Conservation (phyloP, 2,888 invertebrate genomes). For the Dicycla oo region DNA sequence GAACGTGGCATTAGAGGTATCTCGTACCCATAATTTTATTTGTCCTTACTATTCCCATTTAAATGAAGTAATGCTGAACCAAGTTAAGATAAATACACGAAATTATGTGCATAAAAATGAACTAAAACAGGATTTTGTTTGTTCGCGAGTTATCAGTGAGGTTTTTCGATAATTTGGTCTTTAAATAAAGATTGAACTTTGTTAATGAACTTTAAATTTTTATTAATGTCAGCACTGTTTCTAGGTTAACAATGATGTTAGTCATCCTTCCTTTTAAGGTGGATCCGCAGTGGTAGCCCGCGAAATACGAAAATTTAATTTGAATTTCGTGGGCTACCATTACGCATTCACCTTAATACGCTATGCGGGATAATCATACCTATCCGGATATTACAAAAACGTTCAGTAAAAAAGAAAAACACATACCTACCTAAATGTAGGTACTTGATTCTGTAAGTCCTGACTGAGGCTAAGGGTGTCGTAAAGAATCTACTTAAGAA, state of each 20-base stretch:
- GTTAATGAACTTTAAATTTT: conserved; percentile 15
- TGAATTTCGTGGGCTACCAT: no score
- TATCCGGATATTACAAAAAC: neutral
- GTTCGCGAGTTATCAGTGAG: conserved; percentile 11
- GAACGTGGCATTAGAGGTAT: no score
- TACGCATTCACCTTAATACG: no score
- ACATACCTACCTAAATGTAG: neutral
- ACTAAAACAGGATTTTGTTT: conserved; percentile 15
- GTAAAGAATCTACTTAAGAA: neutral
- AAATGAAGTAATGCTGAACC: conserved; percentile 18
- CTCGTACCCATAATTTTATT: neutral
- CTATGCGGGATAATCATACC: neutral
- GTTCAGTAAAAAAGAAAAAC: neutral
- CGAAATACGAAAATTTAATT: no score
- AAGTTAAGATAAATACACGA: no score
- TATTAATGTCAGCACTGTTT: neutral
- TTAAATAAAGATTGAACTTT: neutral
- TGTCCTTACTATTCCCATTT: conserved; percentile 1
- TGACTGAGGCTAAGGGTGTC: neutral
- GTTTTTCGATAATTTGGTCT: conserved; percentile 2
- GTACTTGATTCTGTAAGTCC: neutral
- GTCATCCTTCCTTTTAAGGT: neutral
- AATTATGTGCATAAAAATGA: conserved; percentile 2
- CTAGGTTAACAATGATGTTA: neutral
- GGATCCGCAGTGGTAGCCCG: no score